phyloP scores from a whole-genome alignment of 2,797 vertebrate species.

The Pangasius krempfi region DNA sequence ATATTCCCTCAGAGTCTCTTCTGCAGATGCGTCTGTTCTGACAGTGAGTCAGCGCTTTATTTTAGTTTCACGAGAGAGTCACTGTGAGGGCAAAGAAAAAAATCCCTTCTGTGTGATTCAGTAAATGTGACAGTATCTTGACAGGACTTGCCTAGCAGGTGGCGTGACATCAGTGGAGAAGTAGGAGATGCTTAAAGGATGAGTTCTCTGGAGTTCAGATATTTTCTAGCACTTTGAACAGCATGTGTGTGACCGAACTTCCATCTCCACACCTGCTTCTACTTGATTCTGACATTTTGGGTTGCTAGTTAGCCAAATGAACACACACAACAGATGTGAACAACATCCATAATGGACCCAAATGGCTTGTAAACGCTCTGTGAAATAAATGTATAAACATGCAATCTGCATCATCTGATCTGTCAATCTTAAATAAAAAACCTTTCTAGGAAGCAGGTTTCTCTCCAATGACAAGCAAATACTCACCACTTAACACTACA shows the following conservation, averaged over 20 bases:
- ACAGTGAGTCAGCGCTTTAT: conserved; percentile 53
- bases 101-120: conserved; percentile 65
- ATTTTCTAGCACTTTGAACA: conserved; percentile 22
- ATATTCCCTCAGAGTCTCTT: conserved; percentile 59
- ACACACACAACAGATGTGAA: conserved; percentile 18
- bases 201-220: conserved; percentile 22
- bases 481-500: conserved; percentile 40
- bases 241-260: conserved; percentile 24
- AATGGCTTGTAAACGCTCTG: conserved; percentile 28
- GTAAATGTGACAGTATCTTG: conserved; percentile 59
- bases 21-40: conserved; percentile 65
- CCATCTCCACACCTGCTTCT: conserved; percentile 34
- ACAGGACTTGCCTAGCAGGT: conserved; percentile 58
- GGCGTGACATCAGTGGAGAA: conserved; percentile 54
- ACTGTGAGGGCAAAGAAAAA: conserved; percentile 65
- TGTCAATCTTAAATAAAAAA: not conserved
- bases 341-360: not conserved
- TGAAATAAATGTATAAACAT: conserved; percentile 32
- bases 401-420: not conserved
- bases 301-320: conserved; percentile 46
- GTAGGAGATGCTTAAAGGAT: conserved; percentile 44
- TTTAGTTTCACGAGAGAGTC: conserved; percentile 59
- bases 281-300: conserved; percentile 36
- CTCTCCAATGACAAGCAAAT: not conserved
- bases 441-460: not conserved